Percentiles rank a stretch among this genome's conserved stretches.
These are phyloP conservation scores for Agonopterix heracliana DNA, from an alignment of 2,888 invertebrate genomes.

Conservation along the genomic window DNA sequence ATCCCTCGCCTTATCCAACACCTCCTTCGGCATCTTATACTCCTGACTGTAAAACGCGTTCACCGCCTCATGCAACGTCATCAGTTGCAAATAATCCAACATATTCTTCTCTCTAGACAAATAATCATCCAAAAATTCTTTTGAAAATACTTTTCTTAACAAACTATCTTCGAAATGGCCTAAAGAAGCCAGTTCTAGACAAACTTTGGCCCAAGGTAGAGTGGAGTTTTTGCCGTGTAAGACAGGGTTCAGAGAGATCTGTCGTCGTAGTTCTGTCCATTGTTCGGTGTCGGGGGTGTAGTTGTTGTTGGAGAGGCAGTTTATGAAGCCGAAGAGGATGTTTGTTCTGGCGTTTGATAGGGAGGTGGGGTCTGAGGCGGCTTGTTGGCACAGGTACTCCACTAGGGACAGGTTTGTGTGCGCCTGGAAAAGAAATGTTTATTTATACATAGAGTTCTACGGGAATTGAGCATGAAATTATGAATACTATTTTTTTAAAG, in stretches of 20 bases:
- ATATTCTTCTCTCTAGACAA: constrained; percentile 44
- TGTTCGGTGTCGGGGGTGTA: constrained; percentile 68
- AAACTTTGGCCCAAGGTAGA: constrained; percentile 71
- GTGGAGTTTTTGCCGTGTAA: constrained; percentile 47
- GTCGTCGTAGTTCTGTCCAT: constrained; percentile 68
- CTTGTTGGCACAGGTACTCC: constrained; percentile 73
- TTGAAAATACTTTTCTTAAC: constrained; percentile 67
- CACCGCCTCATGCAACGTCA: constrained; percentile 75
- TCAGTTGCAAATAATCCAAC: constrained; percentile 64
- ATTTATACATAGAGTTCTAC: too few relatives aligned
- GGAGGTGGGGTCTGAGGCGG: constrained; percentile 48
- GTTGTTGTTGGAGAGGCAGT: constrained; percentile 76
- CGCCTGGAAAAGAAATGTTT: constrained; percentile 40
- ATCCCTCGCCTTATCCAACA: constrained; percentile 47
- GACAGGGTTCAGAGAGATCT: constrained; percentile 55
- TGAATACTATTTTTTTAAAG: too few relatives aligned
- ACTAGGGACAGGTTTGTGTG: constrained; percentile 75
- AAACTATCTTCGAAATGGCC: constrained; percentile 73
- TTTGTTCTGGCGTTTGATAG: constrained; percentile 52
- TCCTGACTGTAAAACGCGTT: constrained; percentile 53
- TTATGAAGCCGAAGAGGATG: constrained; percentile 66
- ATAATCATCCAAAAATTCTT: constrained; percentile 59
- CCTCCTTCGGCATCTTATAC: constrained; percentile 49
- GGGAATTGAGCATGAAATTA: too few relatives aligned
- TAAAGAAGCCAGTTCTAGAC: constrained; percentile 75